These are phyloP conservation scores for Porites australiensis DNA, from an alignment of 64 coral and sea anemone genomes.

Conservation along the genomic window DNA sequence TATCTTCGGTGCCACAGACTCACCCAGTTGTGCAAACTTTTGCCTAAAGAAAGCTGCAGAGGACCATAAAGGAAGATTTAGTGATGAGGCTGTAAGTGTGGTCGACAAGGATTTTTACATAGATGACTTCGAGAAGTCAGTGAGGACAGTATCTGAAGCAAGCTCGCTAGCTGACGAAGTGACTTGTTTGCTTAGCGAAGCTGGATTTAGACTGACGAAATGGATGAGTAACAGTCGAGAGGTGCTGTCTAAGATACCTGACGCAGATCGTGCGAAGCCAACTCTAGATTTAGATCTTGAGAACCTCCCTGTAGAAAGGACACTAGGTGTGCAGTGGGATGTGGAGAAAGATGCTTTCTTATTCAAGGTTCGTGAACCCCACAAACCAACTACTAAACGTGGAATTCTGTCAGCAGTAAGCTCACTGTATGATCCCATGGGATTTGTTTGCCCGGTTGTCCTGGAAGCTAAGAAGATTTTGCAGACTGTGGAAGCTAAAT, in stretches of 20 bases:
- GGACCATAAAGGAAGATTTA: background rate
- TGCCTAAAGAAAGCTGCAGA: slow-evolving; percentile 50
- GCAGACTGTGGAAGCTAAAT: no score
- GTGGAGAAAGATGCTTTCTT: background rate
- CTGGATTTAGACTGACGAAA: slow-evolving; percentile 23
- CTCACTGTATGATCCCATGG: no score
- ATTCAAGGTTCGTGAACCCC: no score
- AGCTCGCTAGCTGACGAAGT: background rate
- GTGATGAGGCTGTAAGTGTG: slow-evolving; percentile 39
- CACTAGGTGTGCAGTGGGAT: slow-evolving; percentile 15
- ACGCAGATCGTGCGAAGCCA: background rate
- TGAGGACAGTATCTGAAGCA: background rate
- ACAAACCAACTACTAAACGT: no score
- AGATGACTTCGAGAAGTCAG: slow-evolving; percentile 55
- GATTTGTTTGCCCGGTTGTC: no score
- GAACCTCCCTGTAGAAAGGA: background rate
- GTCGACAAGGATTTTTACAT: slow-evolving; percentile 61
- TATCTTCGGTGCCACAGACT: slow-evolving; percentile 67
- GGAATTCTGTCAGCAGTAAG: no score
- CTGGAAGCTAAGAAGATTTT: no score
- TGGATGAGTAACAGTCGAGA: slow-evolving; percentile 34
- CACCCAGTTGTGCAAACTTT: slow-evolving; percentile 68
- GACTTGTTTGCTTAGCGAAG: no score
- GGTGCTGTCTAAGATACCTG: background rate
- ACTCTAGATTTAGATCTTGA: background rate